Evolutionary conservation across 2,113 vertebrate genomes (phyloP).

Genomic region (Telmatochromis brichardi): DNA sequence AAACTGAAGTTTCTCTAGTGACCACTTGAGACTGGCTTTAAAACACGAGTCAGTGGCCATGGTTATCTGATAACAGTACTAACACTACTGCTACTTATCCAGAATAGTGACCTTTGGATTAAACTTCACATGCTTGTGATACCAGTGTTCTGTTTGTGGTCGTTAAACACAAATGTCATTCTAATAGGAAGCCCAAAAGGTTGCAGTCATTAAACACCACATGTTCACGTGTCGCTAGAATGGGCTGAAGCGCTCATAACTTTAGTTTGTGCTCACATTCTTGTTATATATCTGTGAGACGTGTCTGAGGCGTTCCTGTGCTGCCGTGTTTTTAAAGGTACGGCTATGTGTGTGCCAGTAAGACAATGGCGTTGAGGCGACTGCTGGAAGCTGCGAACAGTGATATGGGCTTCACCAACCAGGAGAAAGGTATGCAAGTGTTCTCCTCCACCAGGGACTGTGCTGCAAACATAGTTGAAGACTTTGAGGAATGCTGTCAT

Average conservation of each 20-base stretch:
- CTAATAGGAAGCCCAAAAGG: background rate
- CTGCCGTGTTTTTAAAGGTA: conserved; percentile 7
- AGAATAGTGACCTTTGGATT: background rate
- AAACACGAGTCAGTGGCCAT: background rate
- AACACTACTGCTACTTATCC: background rate
- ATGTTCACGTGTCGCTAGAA: background rate
- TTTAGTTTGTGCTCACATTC: background rate
- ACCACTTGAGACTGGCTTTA: background rate
- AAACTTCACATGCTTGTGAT: background rate
- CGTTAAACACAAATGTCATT: background rate
- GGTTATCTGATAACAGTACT: background rate
- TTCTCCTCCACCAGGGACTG: background rate
- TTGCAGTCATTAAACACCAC: background rate
- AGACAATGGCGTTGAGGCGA: conserved; percentile 78
- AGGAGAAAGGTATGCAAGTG: conserved; percentile 71
- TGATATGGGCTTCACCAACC: conserved; percentile 62
- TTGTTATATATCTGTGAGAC: background rate
- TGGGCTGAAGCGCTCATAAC: background rate
- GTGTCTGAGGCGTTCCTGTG: background rate
- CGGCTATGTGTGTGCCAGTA: conserved; percentile 81
- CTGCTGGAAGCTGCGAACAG: conserved; percentile 70
- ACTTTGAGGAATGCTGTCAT: conserved; percentile 34
- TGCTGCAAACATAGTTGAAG: background rate
- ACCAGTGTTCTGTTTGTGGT: background rate
- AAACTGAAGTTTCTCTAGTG: background rate